These are phyloP conservation scores for Dasyornis broadbenti DNA, from an alignment of 2,113 vertebrate genomes.

Conservation along the genomic window DNA sequence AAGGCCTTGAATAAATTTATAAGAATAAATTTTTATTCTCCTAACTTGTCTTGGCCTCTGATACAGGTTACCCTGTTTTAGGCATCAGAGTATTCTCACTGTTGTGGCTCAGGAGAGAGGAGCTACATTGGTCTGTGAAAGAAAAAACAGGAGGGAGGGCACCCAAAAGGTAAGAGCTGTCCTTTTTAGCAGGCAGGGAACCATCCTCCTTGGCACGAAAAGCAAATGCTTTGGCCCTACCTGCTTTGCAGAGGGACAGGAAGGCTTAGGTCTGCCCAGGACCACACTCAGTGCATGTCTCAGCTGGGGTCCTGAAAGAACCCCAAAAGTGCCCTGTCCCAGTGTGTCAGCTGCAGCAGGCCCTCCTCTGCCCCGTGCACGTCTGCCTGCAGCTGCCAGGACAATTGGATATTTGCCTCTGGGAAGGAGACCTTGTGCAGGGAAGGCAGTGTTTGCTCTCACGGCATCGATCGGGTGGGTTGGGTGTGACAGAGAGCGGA, in stretches of 20 bases:
- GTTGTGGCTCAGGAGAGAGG: not conserved
- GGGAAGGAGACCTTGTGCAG: slow-evolving; percentile 50
- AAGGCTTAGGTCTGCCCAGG: not conserved
- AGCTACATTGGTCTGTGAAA: not conserved
- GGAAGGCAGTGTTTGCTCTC: not conserved
- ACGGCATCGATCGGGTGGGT: not conserved
- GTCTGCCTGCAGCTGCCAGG: not conserved
- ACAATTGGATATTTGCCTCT: slow-evolving; percentile 12
- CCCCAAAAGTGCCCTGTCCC: not conserved
- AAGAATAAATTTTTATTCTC: no score
- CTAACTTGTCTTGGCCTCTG: no score
- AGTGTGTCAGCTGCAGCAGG: accelerated
- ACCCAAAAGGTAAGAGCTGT: not conserved
- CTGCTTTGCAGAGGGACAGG: not conserved
- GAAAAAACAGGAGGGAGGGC: not conserved
- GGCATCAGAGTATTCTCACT: not conserved
- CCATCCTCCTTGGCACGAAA: not conserved
- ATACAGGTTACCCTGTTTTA: no score
- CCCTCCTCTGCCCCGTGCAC: accelerated
- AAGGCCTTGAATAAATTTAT: no score
- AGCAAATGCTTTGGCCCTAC: not conserved
- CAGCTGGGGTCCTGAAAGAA: not conserved
- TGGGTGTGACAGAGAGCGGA: not conserved
- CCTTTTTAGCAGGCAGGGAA: not conserved
- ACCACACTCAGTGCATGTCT: not conserved